Conservation (phyloP, 1,140 invertebrate species). For the Arion vulgaris region DNA sequence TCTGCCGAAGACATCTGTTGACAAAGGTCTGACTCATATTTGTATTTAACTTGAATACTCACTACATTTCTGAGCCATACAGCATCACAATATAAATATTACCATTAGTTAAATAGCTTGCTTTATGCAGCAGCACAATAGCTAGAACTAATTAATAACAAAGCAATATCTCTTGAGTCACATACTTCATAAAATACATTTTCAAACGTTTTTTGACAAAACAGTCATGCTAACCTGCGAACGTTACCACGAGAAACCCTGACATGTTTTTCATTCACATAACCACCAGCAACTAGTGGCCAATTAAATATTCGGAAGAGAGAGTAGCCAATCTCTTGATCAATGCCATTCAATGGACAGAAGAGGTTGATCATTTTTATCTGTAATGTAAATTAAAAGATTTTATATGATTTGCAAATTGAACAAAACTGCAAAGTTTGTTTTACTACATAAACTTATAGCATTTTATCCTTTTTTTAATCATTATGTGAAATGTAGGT, state of each 20-base stretch:
- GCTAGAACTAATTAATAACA: too few species aligned
- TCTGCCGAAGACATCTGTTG: too few species aligned
- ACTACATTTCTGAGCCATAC: too few species aligned
- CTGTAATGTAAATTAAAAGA: neutral
- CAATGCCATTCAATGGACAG: constrained; percentile 35
- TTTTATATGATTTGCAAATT: neutral
- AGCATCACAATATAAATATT: too few species aligned
- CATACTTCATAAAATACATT: neutral
- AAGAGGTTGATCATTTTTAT: constrained; percentile 35
- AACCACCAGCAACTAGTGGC: constrained; percentile 29
- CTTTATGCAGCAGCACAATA: too few species aligned
- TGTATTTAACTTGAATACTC: too few species aligned
- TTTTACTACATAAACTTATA: neutral
- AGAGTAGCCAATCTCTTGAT: constrained; percentile 30
- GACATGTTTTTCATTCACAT: constrained; percentile 28
- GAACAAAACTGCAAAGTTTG: neutral
- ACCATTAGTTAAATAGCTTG: too few species aligned
- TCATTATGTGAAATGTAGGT: too few species aligned
- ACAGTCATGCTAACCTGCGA: constrained; percentile 15
- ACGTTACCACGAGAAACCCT: constrained; percentile 12
- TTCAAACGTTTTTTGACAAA: neutral
- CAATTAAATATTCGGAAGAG: constrained; percentile 22
- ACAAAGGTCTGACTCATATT: too few species aligned
- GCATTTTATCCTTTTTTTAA: neutral
- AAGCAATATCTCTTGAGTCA: too few species aligned